Evolutionary conservation across 1,140 invertebrate species (phyloP).

Genomic region (Oryzaephilus surinamensis): DNA sequence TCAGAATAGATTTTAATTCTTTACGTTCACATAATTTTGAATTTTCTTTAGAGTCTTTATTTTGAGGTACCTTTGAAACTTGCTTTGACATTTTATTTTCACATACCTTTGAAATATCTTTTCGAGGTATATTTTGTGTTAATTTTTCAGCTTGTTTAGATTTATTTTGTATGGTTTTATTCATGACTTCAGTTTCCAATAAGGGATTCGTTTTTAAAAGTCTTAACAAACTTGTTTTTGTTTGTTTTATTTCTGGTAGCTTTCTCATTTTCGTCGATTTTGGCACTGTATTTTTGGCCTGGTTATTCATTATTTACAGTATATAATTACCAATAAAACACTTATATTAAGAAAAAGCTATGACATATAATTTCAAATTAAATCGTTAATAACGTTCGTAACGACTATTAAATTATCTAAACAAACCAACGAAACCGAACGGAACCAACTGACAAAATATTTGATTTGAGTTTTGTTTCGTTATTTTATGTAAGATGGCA

Average conservation of each 20-base stretch:
- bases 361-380: too few species aligned
- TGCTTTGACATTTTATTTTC: not conserved
- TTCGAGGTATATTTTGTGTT: not conserved
- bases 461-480: too few species aligned
- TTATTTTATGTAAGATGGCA: too few species aligned
- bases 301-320: too few species aligned
- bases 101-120: not conserved
- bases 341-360: too few species aligned
- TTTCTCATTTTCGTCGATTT: slow-evolving; percentile 10
- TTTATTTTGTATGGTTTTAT: slow-evolving; percentile 1
- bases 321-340: too few species aligned
- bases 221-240: slow-evolving; percentile 21
- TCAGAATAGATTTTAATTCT: too few species aligned
- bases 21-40: not conserved
- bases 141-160: not conserved
- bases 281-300: too few species aligned
- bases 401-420: too few species aligned
- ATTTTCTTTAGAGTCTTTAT: not conserved
- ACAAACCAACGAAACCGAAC: too few species aligned
- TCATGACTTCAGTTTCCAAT: slow-evolving; percentile 1
- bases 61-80: not conserved
- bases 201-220: slow-evolving; percentile 28
- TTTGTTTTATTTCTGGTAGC: slow-evolving; percentile 20
- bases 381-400: too few species aligned
- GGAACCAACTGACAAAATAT: too few species aligned